phyloP scores from a whole-genome alignment of 2,113 vertebrate species.

The Clinocottus analis region DNA sequence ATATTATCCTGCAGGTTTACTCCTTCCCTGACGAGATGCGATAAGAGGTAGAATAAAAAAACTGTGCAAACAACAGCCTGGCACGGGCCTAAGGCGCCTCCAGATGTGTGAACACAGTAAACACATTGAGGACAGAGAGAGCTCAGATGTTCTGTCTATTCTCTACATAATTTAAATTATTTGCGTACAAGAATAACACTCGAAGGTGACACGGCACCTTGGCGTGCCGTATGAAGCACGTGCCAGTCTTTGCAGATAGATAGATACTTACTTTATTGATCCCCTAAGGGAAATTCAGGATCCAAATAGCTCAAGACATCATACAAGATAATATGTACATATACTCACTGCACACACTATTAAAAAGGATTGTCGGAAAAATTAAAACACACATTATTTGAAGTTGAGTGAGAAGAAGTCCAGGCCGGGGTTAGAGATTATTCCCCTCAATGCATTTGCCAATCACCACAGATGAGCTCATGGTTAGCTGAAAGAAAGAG shows the following conservation, averaged over 20 bases:
- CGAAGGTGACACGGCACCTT: conserved; percentile 5
- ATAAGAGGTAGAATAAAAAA: conserved; percentile 3
- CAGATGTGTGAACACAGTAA: conserved; percentile 46
- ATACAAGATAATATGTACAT: too few species aligned
- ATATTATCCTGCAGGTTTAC: background rate
- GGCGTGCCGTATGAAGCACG: conserved; percentile 2
- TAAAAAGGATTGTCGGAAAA: too few species aligned
- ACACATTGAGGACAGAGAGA: conserved; percentile 25
- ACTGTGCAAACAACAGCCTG: conserved; percentile 39
- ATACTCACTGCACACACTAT: too few species aligned
- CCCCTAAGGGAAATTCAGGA: too few species aligned
- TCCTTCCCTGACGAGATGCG: conserved; percentile 27
- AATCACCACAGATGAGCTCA: conserved; percentile 19
- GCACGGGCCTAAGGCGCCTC: conserved; percentile 33
- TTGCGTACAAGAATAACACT: background rate
- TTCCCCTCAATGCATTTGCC: conserved; percentile 43
- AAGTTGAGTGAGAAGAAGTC: too few species aligned
- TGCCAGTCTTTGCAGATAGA: conserved; percentile 10
- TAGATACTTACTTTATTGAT: too few species aligned
- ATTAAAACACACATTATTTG: too few species aligned
- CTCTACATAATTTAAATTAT: background rate
- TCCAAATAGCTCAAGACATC: too few species aligned
- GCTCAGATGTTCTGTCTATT: conserved; percentile 18
- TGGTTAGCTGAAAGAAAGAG: background rate
- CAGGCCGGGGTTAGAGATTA: too few species aligned